Percentiles rank a stretch among this genome's conserved stretches.
Evolutionary conservation across 2,797 vertebrate species (phyloP).

Genomic region (Sebastes variabilis): DNA sequence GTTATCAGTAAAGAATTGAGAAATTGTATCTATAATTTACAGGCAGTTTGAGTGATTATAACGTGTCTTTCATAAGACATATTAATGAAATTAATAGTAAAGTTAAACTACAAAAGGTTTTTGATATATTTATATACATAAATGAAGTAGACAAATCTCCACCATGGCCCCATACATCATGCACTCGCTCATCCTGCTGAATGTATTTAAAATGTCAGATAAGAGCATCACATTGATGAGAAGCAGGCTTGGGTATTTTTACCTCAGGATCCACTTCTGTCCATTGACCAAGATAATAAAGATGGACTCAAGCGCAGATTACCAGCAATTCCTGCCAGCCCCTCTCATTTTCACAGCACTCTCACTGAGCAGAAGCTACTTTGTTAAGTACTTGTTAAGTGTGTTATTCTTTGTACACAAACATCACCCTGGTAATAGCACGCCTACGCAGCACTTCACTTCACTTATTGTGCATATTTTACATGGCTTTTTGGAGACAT

Average conservation of each 20-base stretch:
- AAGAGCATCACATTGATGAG: constrained; percentile 79
- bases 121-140: neutral
- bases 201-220: constrained; percentile 79
- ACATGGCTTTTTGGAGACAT: neutral
- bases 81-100: neutral
- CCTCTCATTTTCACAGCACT: constrained; percentile 65
- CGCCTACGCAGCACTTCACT: constrained; percentile 21
- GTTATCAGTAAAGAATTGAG: neutral
- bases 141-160: constrained; percentile 15
- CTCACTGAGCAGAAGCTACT: constrained; percentile 75
- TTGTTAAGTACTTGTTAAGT: constrained; percentile 84
- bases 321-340: constrained; percentile 54
- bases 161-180: constrained; percentile 13
- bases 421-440: constrained; percentile 67
- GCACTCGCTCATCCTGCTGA: constrained; percentile 48
- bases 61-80: neutral
- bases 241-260: constrained; percentile 85
- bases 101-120: neutral
- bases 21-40: neutral
- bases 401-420: constrained; percentile 74
- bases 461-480: neutral
- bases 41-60: neutral
- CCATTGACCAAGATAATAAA: constrained; percentile 81
- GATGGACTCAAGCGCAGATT: constrained; percentile 79
- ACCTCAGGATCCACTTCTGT: constrained; percentile 84